These are phyloP conservation scores for Pelmatolapia mariae DNA, from an alignment of 2,113 vertebrate species.

Conservation along the genomic window DNA sequence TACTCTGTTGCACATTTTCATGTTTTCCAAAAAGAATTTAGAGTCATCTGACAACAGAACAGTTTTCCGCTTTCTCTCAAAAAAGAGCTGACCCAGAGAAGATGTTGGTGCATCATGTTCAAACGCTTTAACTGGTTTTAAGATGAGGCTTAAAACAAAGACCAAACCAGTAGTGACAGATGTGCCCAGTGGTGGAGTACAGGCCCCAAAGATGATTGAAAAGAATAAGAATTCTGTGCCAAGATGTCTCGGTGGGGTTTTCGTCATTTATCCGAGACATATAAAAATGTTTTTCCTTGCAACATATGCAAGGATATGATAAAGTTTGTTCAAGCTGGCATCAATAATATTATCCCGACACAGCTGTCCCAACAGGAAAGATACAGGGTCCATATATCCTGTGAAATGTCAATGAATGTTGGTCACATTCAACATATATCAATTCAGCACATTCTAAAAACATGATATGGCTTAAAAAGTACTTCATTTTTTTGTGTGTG, in stretches of 20 bases:
- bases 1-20: not conserved
- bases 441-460: not conserved
- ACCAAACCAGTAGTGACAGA: not conserved
- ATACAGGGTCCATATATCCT: not conserved
- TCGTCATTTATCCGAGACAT: not conserved
- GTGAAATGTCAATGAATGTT: not conserved
- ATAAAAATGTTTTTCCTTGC: accelerated
- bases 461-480: not conserved
- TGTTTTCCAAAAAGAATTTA: no score
- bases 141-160: not conserved
- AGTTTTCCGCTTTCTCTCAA: no score
- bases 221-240: not conserved
- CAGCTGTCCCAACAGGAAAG: not conserved
- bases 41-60: no score
- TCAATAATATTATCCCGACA: not conserved
- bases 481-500: not conserved
- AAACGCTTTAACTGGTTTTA: not conserved
- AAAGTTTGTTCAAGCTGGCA: not conserved
- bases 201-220: not conserved
- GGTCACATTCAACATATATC: not conserved
- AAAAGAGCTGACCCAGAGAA: no score
- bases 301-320: not conserved
- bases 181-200: not conserved
- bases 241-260: not conserved
- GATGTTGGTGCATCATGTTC: not conserved